A percentile compares a stretch with the other conserved stretches of the same genome.
Evolutionary conservation across 2,113 vertebrate genomes (phyloP).

Genomic region (Hemiprocne comata): DNA sequence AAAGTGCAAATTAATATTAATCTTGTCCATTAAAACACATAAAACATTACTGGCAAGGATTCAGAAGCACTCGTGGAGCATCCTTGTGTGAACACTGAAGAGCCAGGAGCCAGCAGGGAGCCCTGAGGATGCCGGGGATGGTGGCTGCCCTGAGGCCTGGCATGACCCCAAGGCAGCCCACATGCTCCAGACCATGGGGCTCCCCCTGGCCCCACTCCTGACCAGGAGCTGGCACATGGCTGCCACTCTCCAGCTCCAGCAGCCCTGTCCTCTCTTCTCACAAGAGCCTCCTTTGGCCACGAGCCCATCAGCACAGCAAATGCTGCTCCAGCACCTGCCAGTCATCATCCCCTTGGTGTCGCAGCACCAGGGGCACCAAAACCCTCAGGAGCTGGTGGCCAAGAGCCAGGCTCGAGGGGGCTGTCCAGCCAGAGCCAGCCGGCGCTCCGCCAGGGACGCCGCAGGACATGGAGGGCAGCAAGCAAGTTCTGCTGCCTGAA

Average conservation of each 20-base stretch:
- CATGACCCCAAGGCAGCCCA: not conserved
- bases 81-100: not conserved
- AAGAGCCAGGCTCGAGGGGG: rapidly evolving
- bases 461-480: rapidly evolving
- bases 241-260: not conserved
- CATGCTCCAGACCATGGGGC: rapidly evolving
- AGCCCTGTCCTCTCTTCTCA: not conserved
- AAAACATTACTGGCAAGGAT: slow-evolving; percentile 8
- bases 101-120: not conserved
- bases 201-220: not conserved
- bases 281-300: not conserved
- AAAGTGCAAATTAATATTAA: slow-evolving; percentile 61
- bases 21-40: slow-evolving; percentile 41
- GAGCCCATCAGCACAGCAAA: not conserved
- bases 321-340: not conserved
- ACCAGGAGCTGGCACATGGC: rapidly evolving
- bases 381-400: not conserved
- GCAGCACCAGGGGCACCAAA: not conserved
- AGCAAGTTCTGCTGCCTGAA: not conserved
- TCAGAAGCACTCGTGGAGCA: not conserved
- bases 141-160: not conserved
- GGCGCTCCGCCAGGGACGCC: rapidly evolving
- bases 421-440: not conserved
- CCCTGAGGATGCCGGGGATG: not conserved
- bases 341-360: not conserved